Evolutionary conservation across 2,888 invertebrate genomes (phyloP).

Genomic region (Conus canariensis): DNA sequence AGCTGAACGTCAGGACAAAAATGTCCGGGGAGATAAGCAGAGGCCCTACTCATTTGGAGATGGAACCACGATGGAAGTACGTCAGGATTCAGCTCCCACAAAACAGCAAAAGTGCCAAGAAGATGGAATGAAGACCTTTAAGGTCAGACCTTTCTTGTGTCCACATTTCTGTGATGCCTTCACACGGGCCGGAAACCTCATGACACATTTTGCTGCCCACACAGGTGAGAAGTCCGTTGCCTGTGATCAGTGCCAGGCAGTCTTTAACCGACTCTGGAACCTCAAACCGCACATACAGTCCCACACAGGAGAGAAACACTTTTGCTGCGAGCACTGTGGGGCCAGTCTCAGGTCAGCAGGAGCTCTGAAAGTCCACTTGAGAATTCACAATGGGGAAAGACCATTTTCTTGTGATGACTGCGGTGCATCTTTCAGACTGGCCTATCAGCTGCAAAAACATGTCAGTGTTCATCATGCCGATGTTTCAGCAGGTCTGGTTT

Average conservation of each 20-base stretch:
- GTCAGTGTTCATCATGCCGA: not conserved
- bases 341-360: not conserved
- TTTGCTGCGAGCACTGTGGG: not conserved
- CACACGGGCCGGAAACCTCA: not conserved
- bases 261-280: not conserved
- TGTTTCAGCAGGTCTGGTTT: not conserved
- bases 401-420: not conserved
- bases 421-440: not conserved
- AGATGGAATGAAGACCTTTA: too few relatives aligned
- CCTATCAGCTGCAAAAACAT: not conserved
- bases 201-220: not conserved
- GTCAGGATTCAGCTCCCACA: too few relatives aligned
- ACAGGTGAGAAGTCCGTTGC: not conserved
- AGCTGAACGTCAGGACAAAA: too few relatives aligned
- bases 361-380: not conserved
- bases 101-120: too few relatives aligned
- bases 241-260: not conserved
- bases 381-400: not conserved
- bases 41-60: too few relatives aligned
- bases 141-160: not conserved
- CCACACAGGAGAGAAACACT: not conserved
- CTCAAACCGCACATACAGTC: not conserved
- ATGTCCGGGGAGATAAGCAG: too few relatives aligned
- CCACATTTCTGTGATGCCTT: not conserved
- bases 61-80: too few relatives aligned